Evolutionary conservation across 1,140 invertebrate species (phyloP).

Genomic region (Drosophila nebulosa): DNA sequence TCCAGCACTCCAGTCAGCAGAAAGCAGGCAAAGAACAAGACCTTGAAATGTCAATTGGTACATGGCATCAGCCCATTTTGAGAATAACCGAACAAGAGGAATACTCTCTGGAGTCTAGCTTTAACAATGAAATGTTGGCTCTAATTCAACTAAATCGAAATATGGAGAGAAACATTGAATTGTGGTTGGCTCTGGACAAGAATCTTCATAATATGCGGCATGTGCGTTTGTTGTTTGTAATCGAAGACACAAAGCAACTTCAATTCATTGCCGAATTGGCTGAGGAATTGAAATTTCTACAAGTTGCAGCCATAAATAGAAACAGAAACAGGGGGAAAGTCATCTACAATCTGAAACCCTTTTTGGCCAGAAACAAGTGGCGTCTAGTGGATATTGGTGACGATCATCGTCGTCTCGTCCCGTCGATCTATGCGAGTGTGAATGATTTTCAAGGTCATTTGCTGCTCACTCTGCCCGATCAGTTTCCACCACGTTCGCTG

Average conservation of each 20-base stretch:
- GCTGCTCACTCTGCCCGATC: conserved; percentile 46
- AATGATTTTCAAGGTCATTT: conserved; percentile 20
- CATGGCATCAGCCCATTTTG: conserved; percentile 18
- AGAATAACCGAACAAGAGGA: conserved; percentile 25
- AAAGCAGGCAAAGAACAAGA: no score
- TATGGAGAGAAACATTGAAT: conserved; percentile 8
- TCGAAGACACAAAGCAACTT: not conserved
- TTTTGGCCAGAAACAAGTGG: conserved; percentile 28
- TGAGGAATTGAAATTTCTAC: conserved; percentile 12
- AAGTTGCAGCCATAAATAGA: conserved; percentile 25
- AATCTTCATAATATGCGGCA: conserved; percentile 56
- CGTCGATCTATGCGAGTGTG: conserved; percentile 28
- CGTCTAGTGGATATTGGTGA: not conserved
- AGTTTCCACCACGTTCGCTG: conserved; percentile 33
- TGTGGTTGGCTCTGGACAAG: conserved; percentile 46
- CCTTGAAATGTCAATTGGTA: not conserved
- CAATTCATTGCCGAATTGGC: conserved; percentile 1
- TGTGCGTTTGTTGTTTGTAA: conserved; percentile 25
- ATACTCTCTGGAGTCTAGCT: conserved; percentile 10
- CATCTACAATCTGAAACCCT: conserved; percentile 42
- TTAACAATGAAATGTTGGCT: conserved; percentile 41
- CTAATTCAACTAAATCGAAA: conserved; percentile 27
- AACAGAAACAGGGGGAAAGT: not conserved
- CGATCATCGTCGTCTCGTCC: no score
- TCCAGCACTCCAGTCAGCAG: conserved; percentile 27